Evolutionary conservation across 2,888 invertebrate genomes (phyloP).

Genomic region (Heliconius charithonia): DNA sequence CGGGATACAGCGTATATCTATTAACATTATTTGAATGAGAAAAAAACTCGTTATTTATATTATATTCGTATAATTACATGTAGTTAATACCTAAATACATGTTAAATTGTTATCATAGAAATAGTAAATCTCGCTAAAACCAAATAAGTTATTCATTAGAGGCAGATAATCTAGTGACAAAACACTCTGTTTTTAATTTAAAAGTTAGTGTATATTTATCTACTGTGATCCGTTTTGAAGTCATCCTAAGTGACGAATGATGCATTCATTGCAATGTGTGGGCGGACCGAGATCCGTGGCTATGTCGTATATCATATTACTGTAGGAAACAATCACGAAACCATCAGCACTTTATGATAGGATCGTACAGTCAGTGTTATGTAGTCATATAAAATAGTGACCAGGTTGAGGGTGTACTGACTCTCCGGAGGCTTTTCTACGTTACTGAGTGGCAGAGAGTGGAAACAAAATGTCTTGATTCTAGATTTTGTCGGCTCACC

Average conservation of each 20-base stretch:
- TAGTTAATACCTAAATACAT: no score
- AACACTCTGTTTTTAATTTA: background rate
- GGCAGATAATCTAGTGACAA: background rate
- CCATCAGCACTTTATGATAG: background rate
- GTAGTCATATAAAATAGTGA: background rate
- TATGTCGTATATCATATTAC: slow-evolving; percentile 29
- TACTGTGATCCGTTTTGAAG: background rate
- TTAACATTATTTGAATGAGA: background rate
- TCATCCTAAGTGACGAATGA: slow-evolving; percentile 10
- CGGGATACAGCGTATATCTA: background rate
- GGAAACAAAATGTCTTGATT: no score
- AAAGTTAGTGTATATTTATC: background rate
- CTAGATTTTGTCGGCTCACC: no score
- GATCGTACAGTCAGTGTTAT: background rate
- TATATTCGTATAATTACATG: no score
- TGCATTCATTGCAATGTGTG: slow-evolving; percentile 41
- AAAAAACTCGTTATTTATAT: no score
- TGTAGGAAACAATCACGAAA: slow-evolving; percentile 17
- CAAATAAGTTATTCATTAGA: background rate
- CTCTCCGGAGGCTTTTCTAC: background rate
- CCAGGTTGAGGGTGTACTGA: background rate
- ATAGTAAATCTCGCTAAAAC: background rate
- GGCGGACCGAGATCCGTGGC: slow-evolving; percentile 31
- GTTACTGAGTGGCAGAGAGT: background rate
- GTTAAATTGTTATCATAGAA: background rate